These are phyloP conservation scores for Drosophila rellima DNA, from an alignment of 2,888 invertebrate genomes.

Conservation along the genomic window DNA sequence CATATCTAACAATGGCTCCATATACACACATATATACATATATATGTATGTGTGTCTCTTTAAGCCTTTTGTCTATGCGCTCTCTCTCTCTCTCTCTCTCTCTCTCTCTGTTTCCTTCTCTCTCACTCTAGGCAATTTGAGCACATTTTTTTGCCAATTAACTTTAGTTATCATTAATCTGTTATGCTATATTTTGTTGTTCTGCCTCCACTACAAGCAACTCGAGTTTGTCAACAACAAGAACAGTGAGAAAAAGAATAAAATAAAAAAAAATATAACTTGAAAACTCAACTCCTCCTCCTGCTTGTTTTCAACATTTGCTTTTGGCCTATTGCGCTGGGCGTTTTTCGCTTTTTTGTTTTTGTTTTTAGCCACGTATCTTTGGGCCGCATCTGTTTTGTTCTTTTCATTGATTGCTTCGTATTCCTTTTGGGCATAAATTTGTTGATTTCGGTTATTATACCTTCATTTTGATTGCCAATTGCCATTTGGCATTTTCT, in stretches of 20 bases:
- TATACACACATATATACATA: not conserved
- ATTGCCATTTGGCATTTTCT: conserved; percentile 26
- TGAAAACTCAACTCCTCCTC: conserved; percentile 19
- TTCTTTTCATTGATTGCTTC: conserved; percentile 40
- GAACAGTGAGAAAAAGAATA: conserved; percentile 3
- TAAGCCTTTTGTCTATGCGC: conserved; percentile 6
- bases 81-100: not conserved
- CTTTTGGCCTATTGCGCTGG: conserved; percentile 31
- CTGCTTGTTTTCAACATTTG: not conserved
- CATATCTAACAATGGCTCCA: conserved; percentile 25
- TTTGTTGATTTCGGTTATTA: conserved; percentile 36
- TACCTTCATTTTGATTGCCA: conserved; percentile 25
- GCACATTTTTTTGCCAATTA: conserved; percentile 62
- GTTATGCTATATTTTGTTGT: conserved; percentile 29
- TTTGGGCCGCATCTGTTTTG: conserved; percentile 31
- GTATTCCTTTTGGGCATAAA: conserved; percentile 36
- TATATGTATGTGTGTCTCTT: conserved; percentile 2
- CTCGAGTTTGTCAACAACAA: conserved; percentile 32
- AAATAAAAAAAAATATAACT: conserved; percentile 6
- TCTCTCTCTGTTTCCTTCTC: not conserved
- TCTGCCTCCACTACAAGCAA: conserved; percentile 7
- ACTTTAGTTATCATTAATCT: conserved; percentile 60
- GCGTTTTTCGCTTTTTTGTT: not conserved
- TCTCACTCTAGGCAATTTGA: conserved; percentile 31
- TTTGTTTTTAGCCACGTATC: conserved; percentile 17